These are phyloP conservation scores for Palythoa caribaeorum DNA, from an alignment of 92 coral and sea anemone species.

Conservation along the genomic window DNA sequence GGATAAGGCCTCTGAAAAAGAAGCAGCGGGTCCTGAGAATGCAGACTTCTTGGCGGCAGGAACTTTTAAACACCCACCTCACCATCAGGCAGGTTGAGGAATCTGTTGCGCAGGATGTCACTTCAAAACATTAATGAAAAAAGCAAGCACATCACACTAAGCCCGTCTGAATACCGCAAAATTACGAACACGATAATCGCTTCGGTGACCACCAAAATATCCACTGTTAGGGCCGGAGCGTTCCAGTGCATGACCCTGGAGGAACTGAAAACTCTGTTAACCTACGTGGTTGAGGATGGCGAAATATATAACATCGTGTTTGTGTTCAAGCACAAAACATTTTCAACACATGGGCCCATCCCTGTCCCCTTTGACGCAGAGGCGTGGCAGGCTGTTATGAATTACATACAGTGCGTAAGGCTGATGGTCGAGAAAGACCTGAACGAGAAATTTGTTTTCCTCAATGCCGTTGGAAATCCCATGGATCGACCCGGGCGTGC, in stretches of 20 bases:
- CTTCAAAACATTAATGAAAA: too few species aligned
- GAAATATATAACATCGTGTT: neutral
- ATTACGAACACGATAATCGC: neutral
- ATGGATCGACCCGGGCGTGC: neutral
- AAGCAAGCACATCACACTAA: too few species aligned
- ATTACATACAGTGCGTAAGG: neutral
- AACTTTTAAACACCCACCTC: too few species aligned
- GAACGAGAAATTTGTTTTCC: neutral
- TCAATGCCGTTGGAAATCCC: neutral
- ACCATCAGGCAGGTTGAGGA: too few species aligned
- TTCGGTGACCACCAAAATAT: neutral
- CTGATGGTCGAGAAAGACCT: neutral
- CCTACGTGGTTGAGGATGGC: neutral
- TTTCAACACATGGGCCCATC: neutral
- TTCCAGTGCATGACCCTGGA: slow-evolving; percentile 4
- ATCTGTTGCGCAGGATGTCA: too few species aligned
- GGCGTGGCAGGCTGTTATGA: neutral
- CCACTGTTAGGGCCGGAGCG: neutral
- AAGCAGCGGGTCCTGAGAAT: too few species aligned
- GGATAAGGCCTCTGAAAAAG: too few species aligned
- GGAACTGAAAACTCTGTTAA: neutral
- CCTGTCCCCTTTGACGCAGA: neutral
- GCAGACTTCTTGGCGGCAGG: too few species aligned
- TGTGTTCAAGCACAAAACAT: slow-evolving; percentile 3
- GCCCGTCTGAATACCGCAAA: neutral